Conservation (phyloP, 1,140 invertebrate genomes). For the Branchinecta lynchi region DNA sequence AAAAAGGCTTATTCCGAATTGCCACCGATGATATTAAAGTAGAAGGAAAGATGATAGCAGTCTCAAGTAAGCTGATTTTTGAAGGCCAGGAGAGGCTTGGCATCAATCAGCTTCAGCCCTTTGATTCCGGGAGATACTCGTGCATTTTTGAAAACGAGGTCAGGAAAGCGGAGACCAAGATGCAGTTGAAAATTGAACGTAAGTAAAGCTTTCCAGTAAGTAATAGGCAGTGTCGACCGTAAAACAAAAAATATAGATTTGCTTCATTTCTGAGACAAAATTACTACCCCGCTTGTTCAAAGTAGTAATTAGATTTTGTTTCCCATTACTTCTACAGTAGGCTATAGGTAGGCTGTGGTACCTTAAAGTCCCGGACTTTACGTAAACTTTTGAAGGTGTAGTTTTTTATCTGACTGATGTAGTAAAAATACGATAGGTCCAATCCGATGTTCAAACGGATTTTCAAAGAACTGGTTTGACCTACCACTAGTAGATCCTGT, state of each 20-base stretch:
- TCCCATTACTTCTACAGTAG: too few relatives aligned
- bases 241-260: slow-evolving; percentile 20
- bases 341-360: too few relatives aligned
- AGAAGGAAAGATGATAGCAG: slow-evolving; percentile 53
- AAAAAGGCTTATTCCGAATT: slow-evolving; percentile 39
- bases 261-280: too few relatives aligned
- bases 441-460: too few relatives aligned
- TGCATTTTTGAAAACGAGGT: slow-evolving; percentile 80
- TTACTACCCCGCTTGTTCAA: too few relatives aligned
- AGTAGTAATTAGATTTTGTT: too few relatives aligned
- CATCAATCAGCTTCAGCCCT: slow-evolving; percentile 56
- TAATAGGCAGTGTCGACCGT: slow-evolving; percentile 19
- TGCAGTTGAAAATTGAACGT: slow-evolving; percentile 79
- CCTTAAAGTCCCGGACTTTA: too few relatives aligned
- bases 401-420: too few relatives aligned
- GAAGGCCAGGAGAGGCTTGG: slow-evolving; percentile 52
- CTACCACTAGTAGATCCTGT: too few relatives aligned
- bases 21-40: slow-evolving; percentile 46
- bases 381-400: too few relatives aligned
- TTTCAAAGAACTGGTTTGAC: too few relatives aligned
- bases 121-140: slow-evolving; percentile 68
- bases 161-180: slow-evolving; percentile 62
- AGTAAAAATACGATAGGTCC: too few relatives aligned
- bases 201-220: slow-evolving; percentile 32
- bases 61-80: slow-evolving; percentile 67